Base-by-base conservation (phyloP, 2,113 vertebrate species). In the Lichenostomus cassidix region DNA sequence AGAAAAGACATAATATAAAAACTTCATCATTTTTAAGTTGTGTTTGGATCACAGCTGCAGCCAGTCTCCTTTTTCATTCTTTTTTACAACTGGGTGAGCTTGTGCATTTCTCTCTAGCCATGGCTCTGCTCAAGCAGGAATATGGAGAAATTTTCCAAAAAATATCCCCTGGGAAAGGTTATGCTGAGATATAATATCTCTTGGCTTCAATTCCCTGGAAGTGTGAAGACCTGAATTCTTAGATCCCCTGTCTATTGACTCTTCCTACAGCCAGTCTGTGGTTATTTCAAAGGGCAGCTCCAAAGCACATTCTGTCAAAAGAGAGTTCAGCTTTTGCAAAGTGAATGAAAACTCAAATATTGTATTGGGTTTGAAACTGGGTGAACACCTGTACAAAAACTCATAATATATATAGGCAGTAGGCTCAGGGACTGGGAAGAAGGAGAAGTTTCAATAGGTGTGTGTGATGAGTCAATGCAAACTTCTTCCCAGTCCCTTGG, bases 231-330 rank as follows among this genome's bases (percentile, higher is more conserved):
- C 8, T 63, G 23, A 60, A 24, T 11, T 71, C 37, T 29, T 55
- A 55, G 23, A 23, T 70, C 7, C 12, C 3, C 23, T 9, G 8
- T 29, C 27, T 87, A 44, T 31, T 70, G 55, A 8, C 4, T 41
- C 11, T 37, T 70, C 27, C 3, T 37, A 77, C 8, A 62, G 2
- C 1, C 24, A 58, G 8, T 10, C 24, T 70, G 27, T 0, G 4
- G 37, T 50, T 59, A 44, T 78, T 82, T 50, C 5, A 75, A 39
- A 81, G 62, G 7, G 21, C 64, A 84, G 10, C 11, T 83, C 35
- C 3, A 8, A 58, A 65, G 3, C 9, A 53, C 5, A 13, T 47
- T 63, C 10, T 68, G 35, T 55, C 58, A 64, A 83, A 91, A 69
- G 2, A 49, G 5, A 67, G 8, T 44, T 95, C 31, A 65, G 16